phyloP scores from a whole-genome alignment of 2,113 vertebrate genomes.

The Prionailurus viverrinus region DNA sequence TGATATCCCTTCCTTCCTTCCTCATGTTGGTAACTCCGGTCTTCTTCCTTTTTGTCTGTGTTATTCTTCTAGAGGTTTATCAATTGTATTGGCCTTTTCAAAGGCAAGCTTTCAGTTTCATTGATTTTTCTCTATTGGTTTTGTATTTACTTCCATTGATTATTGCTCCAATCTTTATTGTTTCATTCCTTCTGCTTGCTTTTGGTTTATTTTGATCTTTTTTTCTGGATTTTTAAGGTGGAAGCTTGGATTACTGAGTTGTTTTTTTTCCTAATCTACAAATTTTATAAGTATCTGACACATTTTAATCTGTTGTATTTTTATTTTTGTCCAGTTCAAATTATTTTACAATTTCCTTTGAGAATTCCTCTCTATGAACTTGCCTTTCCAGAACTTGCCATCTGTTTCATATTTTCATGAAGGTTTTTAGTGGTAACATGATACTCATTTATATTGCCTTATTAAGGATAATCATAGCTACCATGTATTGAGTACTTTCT shows the following conservation, averaged over 20 bases:
- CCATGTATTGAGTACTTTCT: background rate
- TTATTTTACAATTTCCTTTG: constrained; percentile 32
- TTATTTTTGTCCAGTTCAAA: background rate
- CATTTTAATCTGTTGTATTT: background rate
- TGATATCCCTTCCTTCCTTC: background rate
- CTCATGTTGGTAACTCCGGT: background rate
- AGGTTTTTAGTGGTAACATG: background rate
- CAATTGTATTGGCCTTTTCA: background rate
- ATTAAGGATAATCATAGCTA: background rate
- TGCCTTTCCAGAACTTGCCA: background rate
- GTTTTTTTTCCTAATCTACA: background rate
- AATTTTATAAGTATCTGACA: background rate
- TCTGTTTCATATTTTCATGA: background rate
- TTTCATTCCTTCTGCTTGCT: constrained; percentile 22
- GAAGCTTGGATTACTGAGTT: background rate
- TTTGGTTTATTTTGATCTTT: background rate
- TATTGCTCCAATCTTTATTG: background rate
- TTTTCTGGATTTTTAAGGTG: background rate
- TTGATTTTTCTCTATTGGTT: background rate
- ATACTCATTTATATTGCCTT: background rate
- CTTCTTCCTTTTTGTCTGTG: background rate
- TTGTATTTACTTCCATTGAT: background rate
- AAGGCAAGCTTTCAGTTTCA: background rate
- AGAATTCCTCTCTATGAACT: background rate
- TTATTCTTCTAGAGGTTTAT: background rate